Evolutionary conservation across 2,113 vertebrate species (phyloP).

Genomic region (Zosterops lateralis): DNA sequence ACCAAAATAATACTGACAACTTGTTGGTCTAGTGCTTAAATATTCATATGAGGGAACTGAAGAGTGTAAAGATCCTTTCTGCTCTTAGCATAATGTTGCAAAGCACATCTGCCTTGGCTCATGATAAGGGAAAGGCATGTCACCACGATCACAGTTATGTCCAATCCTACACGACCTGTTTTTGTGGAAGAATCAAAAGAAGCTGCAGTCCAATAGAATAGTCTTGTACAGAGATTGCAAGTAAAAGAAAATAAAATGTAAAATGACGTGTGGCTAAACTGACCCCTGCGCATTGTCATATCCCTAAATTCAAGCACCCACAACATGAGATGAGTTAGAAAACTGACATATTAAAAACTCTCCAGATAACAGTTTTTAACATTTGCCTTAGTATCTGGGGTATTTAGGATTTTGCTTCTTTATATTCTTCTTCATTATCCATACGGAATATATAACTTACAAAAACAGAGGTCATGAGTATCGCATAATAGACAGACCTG

Average conservation of each 20-base stretch:
- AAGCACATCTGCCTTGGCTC: background rate
- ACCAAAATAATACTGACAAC: background rate
- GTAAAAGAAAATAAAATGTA: background rate
- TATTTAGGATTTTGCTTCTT: background rate
- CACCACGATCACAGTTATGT: background rate
- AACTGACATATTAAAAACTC: background rate
- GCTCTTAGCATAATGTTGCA: background rate
- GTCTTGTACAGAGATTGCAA: background rate
- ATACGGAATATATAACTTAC: background rate
- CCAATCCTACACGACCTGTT: background rate
- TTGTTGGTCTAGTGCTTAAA: background rate
- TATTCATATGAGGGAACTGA: background rate
- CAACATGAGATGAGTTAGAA: background rate
- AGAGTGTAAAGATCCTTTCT: background rate
- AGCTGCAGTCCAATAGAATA: background rate
- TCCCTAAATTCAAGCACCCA: background rate
- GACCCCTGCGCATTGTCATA: rapidly evolving
- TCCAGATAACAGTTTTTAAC: background rate
- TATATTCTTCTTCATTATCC: background rate
- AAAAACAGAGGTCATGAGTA: background rate
- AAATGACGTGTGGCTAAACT: background rate
- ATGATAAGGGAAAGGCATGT: background rate
- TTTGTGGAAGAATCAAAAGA: background rate
- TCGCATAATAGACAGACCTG: background rate
- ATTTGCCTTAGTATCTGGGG: background rate